Base-by-base conservation (phyloP, 2,113 vertebrate genomes). In the Entosphenus tridentatus region DNA sequence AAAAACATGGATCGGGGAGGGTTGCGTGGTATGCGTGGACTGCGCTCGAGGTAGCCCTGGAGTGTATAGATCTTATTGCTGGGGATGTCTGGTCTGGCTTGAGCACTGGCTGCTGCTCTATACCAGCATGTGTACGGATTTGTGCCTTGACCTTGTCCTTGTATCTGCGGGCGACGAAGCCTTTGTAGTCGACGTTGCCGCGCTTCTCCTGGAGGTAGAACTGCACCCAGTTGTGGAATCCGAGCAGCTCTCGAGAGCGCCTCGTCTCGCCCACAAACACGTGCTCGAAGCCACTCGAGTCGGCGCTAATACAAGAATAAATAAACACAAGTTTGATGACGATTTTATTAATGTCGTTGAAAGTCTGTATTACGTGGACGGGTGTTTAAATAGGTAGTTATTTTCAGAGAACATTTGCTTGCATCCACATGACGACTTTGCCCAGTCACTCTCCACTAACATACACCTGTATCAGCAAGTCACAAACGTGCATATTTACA, bases 201-300 rank as follows among this genome's bases (percentile, higher is more conserved):
- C 84, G 81, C 72, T 83, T 83, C 73, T 85, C 83, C 39, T 85
- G 83, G 21, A 84, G 72, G 72, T 85, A 85, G 12, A 85, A 75
- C 79, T 84, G 82, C 71, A 83, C 84, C 82, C 82, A 85, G 79
- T 83, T 84, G 74, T 85, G 82, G 71, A 85, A 85, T 10, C 83
- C 82, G 2, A 83, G 83, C 57, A 85, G 81, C 3, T 78, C 83
- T 21, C 75, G 76, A 2, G 79, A 74, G 13, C 81, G 80, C 75
- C 81, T 77, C 0, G 83, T 85, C 76, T 85, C 83, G 6, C 83
- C 82, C 0, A 85, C 83, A 73, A 85, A 84, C 68, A 85, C 83
- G 10, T 85, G 83, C 71, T 85, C 83, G 57, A 85, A 85, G 13
- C 83, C 83, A 6, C 82, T 84, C 11, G 83, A 84, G 75, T 85